These are phyloP conservation scores for Chouioia cunea DNA, from an alignment of 2,888 invertebrate species.

Conservation along the genomic window DNA sequence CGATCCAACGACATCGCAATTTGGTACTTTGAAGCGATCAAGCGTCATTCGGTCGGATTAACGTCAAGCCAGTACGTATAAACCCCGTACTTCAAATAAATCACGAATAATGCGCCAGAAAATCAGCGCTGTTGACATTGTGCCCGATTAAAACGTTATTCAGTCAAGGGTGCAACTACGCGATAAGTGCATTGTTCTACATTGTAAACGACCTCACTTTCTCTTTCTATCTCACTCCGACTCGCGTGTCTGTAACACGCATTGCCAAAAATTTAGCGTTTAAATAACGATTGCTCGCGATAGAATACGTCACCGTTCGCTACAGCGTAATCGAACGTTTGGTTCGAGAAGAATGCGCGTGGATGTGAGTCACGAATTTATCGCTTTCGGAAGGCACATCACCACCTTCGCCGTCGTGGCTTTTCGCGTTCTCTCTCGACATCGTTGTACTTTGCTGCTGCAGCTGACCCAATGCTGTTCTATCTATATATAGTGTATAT, in stretches of 20 bases:
- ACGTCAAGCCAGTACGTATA: not conserved
- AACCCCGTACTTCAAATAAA: not conserved
- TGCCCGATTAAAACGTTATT: slow-evolving; percentile 36
- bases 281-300: slow-evolving; percentile 1
- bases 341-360: not conserved
- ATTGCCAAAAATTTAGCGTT: slow-evolving; percentile 14
- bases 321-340: not conserved
- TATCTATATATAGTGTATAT: too few species aligned
- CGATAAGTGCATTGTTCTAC: slow-evolving; percentile 41
- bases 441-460: too few species aligned
- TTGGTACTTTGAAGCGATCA: not conserved
- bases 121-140: slow-evolving; percentile 12
- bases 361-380: not conserved
- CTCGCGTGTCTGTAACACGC: too few species aligned
- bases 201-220: slow-evolving; percentile 3
- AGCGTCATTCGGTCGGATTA: slow-evolving; percentile 3
- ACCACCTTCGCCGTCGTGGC: too few species aligned
- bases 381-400: too few species aligned
- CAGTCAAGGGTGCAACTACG: slow-evolving; percentile 24
- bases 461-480: too few species aligned
- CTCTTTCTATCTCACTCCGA: slow-evolving; percentile 11
- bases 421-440: too few species aligned
- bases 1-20: too few species aligned
- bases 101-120: too few species aligned
- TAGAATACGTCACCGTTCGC: slow-evolving; percentile 18